Evolutionary conservation across 1,140 invertebrate species (phyloP), one percentile per base, ranked within the genome.

Genomic region (Zaprionus africanus): DNA sequence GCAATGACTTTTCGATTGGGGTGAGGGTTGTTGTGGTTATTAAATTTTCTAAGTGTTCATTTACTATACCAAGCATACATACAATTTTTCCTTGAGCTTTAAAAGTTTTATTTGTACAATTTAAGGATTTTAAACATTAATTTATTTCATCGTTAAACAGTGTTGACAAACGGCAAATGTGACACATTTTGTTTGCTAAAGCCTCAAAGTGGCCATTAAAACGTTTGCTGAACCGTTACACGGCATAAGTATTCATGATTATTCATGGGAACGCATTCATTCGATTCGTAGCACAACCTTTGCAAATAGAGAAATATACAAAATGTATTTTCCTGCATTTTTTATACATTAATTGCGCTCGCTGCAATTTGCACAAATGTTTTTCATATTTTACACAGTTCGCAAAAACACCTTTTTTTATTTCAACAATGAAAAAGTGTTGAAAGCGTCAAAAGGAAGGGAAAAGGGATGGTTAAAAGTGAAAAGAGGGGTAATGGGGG

Each of bases 251-350:
- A 24, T 46, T 28, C 54, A 36, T 34, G 12, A n/a, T 19, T 49
- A 59, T 36, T 68, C 56, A 60, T 60, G 19, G 19, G 22, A 36
- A 17, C n/a, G 15, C 41, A 28, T 60, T 61, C 17, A 62, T 62
- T 41, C 24, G 28, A 54, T 43, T 38, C 59, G 22, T 53, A 19
- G 15, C 9, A 51, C 3, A 19, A 24, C 13, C 41, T 51, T 24
- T 51, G 46, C 46, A 24, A 51, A 51, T 24, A 24, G 9, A 24
- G 17, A 51, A 19, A 24, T 51, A 12, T 12, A 51, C 11, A 51
- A 19, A 51, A 51, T 9, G 19, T 51, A 24, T 51, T 51, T 43
- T 46, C 7, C 17, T 13, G 24, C 17, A 62, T 6, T 19, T 31
- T 26, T 43, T 38, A 31, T 24, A 15, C 46, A 65, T 57, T 65